Base-by-base conservation (phyloP, 2,888 invertebrate species). In the Aplocera efformata region DNA sequence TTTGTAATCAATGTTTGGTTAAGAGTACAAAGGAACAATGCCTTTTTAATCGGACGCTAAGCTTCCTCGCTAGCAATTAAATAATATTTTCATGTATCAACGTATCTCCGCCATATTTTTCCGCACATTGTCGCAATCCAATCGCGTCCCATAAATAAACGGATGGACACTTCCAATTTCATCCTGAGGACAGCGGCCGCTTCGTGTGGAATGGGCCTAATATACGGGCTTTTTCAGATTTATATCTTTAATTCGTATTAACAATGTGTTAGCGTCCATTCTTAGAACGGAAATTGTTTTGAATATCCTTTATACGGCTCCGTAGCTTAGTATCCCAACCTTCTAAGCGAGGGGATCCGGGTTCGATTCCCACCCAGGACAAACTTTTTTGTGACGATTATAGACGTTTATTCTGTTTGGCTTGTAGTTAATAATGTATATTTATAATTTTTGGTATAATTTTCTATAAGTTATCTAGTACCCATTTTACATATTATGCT, bases 161-260 rank as follows among this genome's bases (percentile, higher is more conserved):
- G 56, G 55, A 65, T 60, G 69, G 71, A 69, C 71, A 65, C 58
- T 68, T 69, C 62, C 71, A 69, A 71, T 70, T 69, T 58, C 58
- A 59, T 60, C 53, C 51, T 40, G 53, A 52, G 56, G 58, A 56
- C 57, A 56, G 41, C 54, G 48, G 62, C 49, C 59, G 62, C 54
- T 61, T 54, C 60, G 62, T 63, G 61, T 51, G 33, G 48, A 53
- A 60, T 60, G 51, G 58, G 54, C 54, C 48, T 59, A 43, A 64
- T 51, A 61, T 60, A 62, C 57, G 52, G 52, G 43, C 50, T 53
- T 51, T 50, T 49, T 45, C 28, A 39, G 38, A 32, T 46, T 41
- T 37, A 50, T 52, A 39, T 52, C 54, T 33, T 50, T 42, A 36
- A 42, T 33, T 42, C 39, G 31, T 33, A 34, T n/a, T 31, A 34